phyloP scores from a whole-genome alignment of 2,888 invertebrate genomes.

The Oxycera nigricornis region DNA sequence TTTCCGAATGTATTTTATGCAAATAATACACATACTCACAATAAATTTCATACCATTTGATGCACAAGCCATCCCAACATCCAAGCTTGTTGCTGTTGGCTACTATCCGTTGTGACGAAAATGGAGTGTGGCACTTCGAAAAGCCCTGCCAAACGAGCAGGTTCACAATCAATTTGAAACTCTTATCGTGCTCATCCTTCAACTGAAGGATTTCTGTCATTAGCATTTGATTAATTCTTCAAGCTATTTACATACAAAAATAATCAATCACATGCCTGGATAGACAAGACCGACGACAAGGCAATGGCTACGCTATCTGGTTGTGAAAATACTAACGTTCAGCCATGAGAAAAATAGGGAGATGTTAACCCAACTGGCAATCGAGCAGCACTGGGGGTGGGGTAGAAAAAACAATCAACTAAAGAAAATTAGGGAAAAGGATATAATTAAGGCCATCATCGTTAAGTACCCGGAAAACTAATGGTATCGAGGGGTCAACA shows the following conservation, averaged over 20 bases:
- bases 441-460: slow-evolving; percentile 60
- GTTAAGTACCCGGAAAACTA: slow-evolving; percentile 60
- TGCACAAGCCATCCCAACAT: no score
- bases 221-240: slow-evolving; percentile 62
- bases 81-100: neutral
- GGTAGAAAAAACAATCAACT: slow-evolving; percentile 52
- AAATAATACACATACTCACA: no score
- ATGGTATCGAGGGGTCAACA: slow-evolving; percentile 52
- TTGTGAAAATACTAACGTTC: neutral
- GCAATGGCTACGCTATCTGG: slow-evolving; percentile 13
- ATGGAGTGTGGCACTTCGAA: slow-evolving; percentile 3
- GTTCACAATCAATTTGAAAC: slow-evolving; percentile 36
- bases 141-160: slow-evolving; percentile 23
- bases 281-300: slow-evolving; percentile 34
- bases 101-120: neutral
- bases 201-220: slow-evolving; percentile 57
- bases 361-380: neutral
- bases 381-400: neutral
- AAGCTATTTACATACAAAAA: slow-evolving; percentile 54
- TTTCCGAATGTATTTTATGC: no score
- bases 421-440: slow-evolving; percentile 51
- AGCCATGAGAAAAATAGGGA: neutral
- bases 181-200: slow-evolving; percentile 45
- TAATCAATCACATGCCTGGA: slow-evolving; percentile 51
- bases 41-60: no score